Base-by-base conservation (phyloP, 1,140 invertebrate genomes). In the Patella vulgata region DNA sequence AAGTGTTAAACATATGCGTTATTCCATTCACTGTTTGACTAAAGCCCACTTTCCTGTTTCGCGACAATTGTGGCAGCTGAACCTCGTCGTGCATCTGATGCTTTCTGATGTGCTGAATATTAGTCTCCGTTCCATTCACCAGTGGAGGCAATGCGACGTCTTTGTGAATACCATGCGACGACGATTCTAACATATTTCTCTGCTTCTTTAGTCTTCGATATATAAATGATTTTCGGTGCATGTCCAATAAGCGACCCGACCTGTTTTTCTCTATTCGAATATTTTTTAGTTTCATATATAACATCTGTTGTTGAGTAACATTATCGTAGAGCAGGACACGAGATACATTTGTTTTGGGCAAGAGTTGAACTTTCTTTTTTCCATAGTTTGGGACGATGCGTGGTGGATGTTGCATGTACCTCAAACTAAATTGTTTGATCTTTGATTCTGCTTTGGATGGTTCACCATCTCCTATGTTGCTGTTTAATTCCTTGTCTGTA, bases 281-380 rank as follows among this genome's bases (percentile, higher is more conserved):
- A 36, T 70, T 62, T 0, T 68, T 66, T 17, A 79, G 47, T 71
- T 79, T 77, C 19, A 75, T 68, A 19, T 77, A 71, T 25, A 79
- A 59, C 69, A 77, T 74, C 42, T 76, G 75, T 50, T 81, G 76
- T 54, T 79, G 75, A 6, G 76, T 79, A 0, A 76, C 73, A 48
- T 81, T 81, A 57, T 81, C 79, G 54, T 79, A 79, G 1, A 79
- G 68, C 6, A 81, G 65, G 6, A 81, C 79, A n/a, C 76, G 60
- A 1, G 77, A 75, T 3, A 81, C 56, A 19, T 75, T 77, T 0
- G 79, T 70, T 47, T 81, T 81, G 11, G 76, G 75, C 42, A 74
- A 55, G 11, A 71, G n/a, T 11, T 33, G 28, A 19, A 63, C 63
- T 14, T 59, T 57, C 59, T 68, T 72, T 47, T 68, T 74, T 0